These are phyloP conservation scores for Drosophila testacea DNA, from an alignment of 2,888 invertebrate species.

Conservation along the genomic window DNA sequence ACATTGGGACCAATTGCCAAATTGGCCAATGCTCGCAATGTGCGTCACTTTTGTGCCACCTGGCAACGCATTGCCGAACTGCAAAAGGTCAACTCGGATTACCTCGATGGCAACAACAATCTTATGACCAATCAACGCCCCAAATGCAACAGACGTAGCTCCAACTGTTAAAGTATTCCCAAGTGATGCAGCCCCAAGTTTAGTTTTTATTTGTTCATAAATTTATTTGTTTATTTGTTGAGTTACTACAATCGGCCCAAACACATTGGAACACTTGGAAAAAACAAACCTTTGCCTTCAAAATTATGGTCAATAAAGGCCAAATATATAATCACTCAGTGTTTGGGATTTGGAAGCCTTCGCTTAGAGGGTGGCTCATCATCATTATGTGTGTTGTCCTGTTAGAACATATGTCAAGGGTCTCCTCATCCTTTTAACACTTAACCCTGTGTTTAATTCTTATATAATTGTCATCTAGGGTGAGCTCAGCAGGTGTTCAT, in stretches of 20 bases:
- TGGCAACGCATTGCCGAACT: slow-evolving; percentile 81
- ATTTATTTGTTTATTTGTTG: slow-evolving; percentile 31
- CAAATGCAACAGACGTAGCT: slow-evolving; percentile 47
- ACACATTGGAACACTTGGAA: neutral
- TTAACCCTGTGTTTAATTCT: slow-evolving; percentile 65
- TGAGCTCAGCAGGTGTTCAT: slow-evolving; percentile 49
- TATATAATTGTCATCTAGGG: slow-evolving; percentile 53
- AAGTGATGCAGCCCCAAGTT: neutral
- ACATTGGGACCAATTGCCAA: slow-evolving; percentile 84
- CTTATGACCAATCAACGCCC: slow-evolving; percentile 19
- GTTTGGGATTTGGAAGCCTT: neutral
- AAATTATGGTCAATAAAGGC: slow-evolving; percentile 45
- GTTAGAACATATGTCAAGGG: slow-evolving; percentile 58
- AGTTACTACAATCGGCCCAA: neutral
- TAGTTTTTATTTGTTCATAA: slow-evolving; percentile 13
- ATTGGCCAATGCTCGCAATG: slow-evolving; percentile 77
- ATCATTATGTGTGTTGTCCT: slow-evolving; percentile 56
- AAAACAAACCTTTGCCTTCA: slow-evolving; percentile 13
- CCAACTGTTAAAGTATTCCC: slow-evolving; percentile 24
- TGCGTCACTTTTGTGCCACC: slow-evolving; percentile 73
- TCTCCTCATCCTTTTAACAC: slow-evolving; percentile 73
- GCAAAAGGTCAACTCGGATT: slow-evolving; percentile 69
- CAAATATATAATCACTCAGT: slow-evolving; percentile 9
- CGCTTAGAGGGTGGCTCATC: slow-evolving; percentile 51
- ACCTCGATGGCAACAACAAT: slow-evolving; percentile 39